These are phyloP conservation scores for Spongilla lacustris DNA, from an alignment of 37 sponge, comb jelly and placozoan species.

Conservation along the genomic window DNA sequence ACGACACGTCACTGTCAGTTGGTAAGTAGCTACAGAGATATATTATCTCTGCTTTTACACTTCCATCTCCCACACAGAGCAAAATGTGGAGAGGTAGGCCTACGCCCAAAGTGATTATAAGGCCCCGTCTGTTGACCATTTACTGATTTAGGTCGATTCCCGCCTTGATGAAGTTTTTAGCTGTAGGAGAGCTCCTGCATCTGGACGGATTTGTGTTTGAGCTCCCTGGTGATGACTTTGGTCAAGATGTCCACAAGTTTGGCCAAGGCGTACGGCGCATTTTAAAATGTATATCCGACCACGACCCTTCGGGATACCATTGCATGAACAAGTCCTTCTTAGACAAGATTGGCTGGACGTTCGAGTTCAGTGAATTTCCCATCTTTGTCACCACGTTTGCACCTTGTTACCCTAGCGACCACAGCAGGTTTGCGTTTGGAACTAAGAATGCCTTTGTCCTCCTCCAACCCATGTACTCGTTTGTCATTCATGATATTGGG, in stretches of 20 bases:
- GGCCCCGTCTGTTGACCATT: not conserved
- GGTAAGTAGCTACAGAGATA: not conserved
- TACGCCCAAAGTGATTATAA: not conserved
- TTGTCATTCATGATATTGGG: slow-evolving; percentile 76
- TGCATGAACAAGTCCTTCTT: slow-evolving; percentile 85
- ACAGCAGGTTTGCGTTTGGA: slow-evolving; percentile 71
- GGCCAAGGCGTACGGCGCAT: slow-evolving; percentile 69
- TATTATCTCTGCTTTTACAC: not conserved
- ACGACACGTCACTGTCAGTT: slow-evolving; percentile 43
- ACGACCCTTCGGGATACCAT: slow-evolving; percentile 67
- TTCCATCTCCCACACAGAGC: not conserved
- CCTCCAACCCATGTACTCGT: slow-evolving; percentile 88
- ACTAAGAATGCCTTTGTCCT: slow-evolving; percentile 68
- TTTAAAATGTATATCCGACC: slow-evolving; percentile 66
- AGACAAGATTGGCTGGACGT: slow-evolving; percentile 69
- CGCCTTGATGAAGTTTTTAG: slow-evolving; percentile 69
- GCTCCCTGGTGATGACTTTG: slow-evolving; percentile 68
- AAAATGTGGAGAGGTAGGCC: slow-evolving; percentile 24
- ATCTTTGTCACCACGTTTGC: slow-evolving; percentile 89
- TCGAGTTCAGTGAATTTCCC: slow-evolving; percentile 49
- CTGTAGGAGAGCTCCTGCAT: slow-evolving; percentile 39
- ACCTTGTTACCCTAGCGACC: slow-evolving; percentile 79
- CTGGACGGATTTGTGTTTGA: slow-evolving; percentile 88
- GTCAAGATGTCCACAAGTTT: slow-evolving; percentile 54
- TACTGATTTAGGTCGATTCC: slow-evolving; percentile 56